These are phyloP conservation scores for Xenentodon cancila DNA, from an alignment of 2,797 vertebrate genomes.

Conservation along the genomic window DNA sequence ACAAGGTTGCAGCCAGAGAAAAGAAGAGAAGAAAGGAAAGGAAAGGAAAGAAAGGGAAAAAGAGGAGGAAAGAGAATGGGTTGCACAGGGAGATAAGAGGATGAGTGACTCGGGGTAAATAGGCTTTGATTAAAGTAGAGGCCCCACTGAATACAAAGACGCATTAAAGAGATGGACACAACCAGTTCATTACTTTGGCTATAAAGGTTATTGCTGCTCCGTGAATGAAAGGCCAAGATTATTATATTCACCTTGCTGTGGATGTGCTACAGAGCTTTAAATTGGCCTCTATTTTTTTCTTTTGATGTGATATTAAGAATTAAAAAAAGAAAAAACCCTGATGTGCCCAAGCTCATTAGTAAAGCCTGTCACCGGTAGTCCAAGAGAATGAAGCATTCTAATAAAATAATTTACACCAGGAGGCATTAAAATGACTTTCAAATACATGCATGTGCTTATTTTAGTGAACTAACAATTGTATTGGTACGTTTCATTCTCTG, in stretches of 20 bases:
- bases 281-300: conserved; percentile 74
- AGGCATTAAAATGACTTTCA: too few species aligned
- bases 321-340: conserved; percentile 56
- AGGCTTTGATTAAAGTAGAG: conserved; percentile 76
- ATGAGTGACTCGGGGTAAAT: conserved; percentile 78
- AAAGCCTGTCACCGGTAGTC: conserved; percentile 67
- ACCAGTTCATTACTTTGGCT: conserved; percentile 77
- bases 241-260: conserved; percentile 75
- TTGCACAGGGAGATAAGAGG: conserved; percentile 73
- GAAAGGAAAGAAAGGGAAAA: conserved; percentile 40
- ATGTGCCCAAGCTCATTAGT: conserved; percentile 73
- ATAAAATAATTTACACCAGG: conserved; percentile 26
- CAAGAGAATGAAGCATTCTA: conserved; percentile 20
- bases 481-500: conserved; percentile 28
- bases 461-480: conserved; percentile 17
- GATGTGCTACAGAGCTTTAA: conserved; percentile 72
- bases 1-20: conserved; percentile 75
- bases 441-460: conserved; percentile 8
- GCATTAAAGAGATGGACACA: conserved; percentile 75
- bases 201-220: conserved; percentile 79
- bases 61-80: conserved; percentile 41
- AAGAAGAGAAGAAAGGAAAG: conserved; percentile 65
- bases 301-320: conserved; percentile 63
- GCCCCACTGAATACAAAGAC: conserved; percentile 73
- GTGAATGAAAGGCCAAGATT: conserved; percentile 77